Evolutionary conservation across 2,888 invertebrate species (phyloP), one percentile per base, ranked within the genome.

Genomic region (Ectobius pallidus): DNA sequence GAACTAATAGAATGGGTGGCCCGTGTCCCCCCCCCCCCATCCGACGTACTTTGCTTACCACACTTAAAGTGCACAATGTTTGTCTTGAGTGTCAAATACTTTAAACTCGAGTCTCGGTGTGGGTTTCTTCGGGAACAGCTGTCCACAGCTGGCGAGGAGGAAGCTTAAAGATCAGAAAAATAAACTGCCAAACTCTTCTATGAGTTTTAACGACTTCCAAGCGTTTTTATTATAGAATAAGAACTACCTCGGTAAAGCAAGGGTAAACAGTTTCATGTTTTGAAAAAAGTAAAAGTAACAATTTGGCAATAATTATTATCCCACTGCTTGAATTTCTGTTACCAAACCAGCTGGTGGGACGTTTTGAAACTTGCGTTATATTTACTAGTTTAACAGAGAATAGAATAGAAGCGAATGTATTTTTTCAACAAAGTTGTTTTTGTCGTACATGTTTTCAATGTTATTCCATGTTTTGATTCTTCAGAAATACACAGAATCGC

Each of bases 51-150:
- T 52, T 52, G 46, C 46, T 20, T 20, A 11, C 52, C 25, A 25
- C 58, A 25, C 30, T 58, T 30, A 58, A 58, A 58, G 58, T 58
- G 58, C 58, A 58, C 58, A 58, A 30, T 58, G 58, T 58, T 58
- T 58, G 58, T 58, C 58, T 58, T 58, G 30, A n/a, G 30, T 58
- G 58, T 58, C 58, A 18, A 52, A 52, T 52, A 52, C 52, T 52
- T 52, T 52, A 46, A 46, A 46, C 46, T 46, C 46, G 46, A 46
- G 1, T 46, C 62, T 62, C 14, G 32, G 30, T 34, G 34, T 62
- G 32, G 20, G 27, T 18, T 39, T 46, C 71, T 71, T 44, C 20
- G 71, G n/a, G 32, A 44, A 68, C 72, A 72, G 72, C 72, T 72
- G 72, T 16, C 25, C 3, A 18, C 72, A 72, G 67, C 68, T 55